Conservation (phyloP, 2,113 vertebrate species). For the Protobothrops mucrosquamatus region DNA sequence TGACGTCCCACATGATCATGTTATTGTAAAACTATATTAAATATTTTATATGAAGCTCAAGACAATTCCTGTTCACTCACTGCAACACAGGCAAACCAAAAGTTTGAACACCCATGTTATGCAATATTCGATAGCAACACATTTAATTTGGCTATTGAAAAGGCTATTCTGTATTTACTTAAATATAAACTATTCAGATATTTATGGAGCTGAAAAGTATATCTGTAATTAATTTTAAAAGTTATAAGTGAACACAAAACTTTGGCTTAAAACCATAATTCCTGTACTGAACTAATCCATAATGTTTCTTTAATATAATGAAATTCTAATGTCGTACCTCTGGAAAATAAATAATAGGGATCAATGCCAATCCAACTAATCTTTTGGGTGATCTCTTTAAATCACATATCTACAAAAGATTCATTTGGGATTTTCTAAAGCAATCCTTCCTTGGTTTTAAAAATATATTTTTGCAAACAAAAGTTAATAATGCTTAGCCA, state of each 20-base stretch:
- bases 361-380: not conserved
- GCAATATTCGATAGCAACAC: not conserved
- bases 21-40: too few relatives aligned
- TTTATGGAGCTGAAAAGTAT: not conserved
- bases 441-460: not conserved
- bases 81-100: too few relatives aligned
- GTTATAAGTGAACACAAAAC: not conserved
- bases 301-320: not conserved
- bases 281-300: not conserved
- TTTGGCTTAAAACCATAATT: not conserved
- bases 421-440: not conserved
- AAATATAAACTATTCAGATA: not conserved
- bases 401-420: not conserved
- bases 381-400: not conserved
- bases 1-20: too few relatives aligned
- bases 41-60: too few relatives aligned
- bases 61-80: too few relatives aligned
- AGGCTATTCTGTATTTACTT: not conserved
- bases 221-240: not conserved
- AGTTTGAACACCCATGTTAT: too few relatives aligned
- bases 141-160: not conserved
- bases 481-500: not conserved
- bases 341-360: not conserved
- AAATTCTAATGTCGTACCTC: not conserved
- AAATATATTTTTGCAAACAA: not conserved